phyloP scores from a whole-genome alignment of 2,888 invertebrate genomes.

The Smittia aterrima region DNA sequence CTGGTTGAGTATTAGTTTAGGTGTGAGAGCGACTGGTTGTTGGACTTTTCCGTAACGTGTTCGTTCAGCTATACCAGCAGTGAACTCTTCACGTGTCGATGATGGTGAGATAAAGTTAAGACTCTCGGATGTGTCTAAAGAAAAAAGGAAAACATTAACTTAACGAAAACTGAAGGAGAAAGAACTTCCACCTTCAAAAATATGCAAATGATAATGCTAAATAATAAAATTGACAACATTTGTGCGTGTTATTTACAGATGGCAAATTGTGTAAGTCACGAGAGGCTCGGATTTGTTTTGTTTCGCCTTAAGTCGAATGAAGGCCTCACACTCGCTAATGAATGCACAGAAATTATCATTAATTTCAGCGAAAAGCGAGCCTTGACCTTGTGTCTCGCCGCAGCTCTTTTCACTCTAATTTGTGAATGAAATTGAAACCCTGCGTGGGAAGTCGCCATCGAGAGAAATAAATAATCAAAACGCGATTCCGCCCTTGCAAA shows the following conservation, averaged over 20 bases:
- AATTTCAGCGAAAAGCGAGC: conserved; percentile 5
- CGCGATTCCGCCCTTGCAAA: conserved; percentile 12
- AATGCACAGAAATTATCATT: conserved; percentile 10
- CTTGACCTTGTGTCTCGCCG: conserved; percentile 9
- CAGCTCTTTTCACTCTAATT: too few relatives aligned
- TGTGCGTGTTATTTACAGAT: conserved; percentile 21
- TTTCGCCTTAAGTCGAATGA: not conserved
- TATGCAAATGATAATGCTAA: not conserved
- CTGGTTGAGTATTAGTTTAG: conserved; percentile 49
- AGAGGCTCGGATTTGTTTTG: not conserved
- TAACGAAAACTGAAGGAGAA: not conserved
- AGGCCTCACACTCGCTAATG: not conserved
- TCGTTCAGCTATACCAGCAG: conserved; percentile 62
- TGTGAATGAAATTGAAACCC: too few relatives aligned
- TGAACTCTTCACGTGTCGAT: conserved; percentile 56
- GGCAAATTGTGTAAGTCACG: not conserved
- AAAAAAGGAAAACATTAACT: conserved; percentile 40
- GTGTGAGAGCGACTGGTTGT: conserved; percentile 44
- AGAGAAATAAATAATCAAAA: not conserved
- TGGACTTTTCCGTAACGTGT: conserved; percentile 54
- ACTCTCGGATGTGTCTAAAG: conserved; percentile 60
- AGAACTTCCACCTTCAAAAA: not conserved
- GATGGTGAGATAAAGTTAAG: conserved; percentile 63
- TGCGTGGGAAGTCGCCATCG: too few relatives aligned
- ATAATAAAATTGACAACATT: not conserved